A percentile compares a stretch with the other conserved stretches of the same genome.
Conservation (phyloP, 1,140 invertebrate species). For the Polypedilum vanderplanki region DNA sequence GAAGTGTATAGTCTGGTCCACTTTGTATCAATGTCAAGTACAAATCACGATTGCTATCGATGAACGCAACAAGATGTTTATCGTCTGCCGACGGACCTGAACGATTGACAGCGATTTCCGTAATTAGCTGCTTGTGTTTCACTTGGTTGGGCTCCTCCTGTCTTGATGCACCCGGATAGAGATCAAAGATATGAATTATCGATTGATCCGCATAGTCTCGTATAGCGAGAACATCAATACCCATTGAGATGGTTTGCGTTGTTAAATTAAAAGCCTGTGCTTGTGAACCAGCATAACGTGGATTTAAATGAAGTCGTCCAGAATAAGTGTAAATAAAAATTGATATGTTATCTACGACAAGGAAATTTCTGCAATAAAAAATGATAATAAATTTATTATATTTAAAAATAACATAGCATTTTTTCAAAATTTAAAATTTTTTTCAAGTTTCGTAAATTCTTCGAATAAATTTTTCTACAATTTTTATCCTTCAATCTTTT, state of each 20-base stretch:
- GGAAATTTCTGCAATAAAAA: constrained; percentile 59
- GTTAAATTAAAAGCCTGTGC: constrained; percentile 47
- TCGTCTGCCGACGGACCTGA: constrained; percentile 55
- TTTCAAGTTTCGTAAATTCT: constrained; percentile 1
- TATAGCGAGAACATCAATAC: constrained; percentile 70
- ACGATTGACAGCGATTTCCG: constrained; percentile 67
- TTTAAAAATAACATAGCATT: too few species aligned
- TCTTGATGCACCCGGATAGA: constrained; percentile 62
- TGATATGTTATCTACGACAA: constrained; percentile 65
- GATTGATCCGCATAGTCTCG: constrained; percentile 69
- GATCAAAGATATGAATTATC: constrained; percentile 71
- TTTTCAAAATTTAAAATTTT: too few species aligned
- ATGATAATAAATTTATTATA: constrained; percentile 30
- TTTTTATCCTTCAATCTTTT: too few species aligned
- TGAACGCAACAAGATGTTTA: constrained; percentile 60
- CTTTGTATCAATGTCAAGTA: constrained; percentile 61
- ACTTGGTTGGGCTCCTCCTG: constrained; percentile 54
- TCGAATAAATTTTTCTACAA: background rate
- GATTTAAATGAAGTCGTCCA: constrained; percentile 66
- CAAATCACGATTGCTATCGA: constrained; percentile 76
- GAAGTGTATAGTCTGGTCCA: constrained; percentile 52
- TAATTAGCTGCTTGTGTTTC: constrained; percentile 55
- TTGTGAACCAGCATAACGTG: constrained; percentile 61
- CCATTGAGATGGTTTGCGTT: constrained; percentile 61
- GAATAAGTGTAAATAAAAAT: constrained; percentile 79